These are phyloP conservation scores for Theodoxus fluviatilis DNA, from an alignment of 2,888 invertebrate species.

Conservation along the genomic window DNA sequence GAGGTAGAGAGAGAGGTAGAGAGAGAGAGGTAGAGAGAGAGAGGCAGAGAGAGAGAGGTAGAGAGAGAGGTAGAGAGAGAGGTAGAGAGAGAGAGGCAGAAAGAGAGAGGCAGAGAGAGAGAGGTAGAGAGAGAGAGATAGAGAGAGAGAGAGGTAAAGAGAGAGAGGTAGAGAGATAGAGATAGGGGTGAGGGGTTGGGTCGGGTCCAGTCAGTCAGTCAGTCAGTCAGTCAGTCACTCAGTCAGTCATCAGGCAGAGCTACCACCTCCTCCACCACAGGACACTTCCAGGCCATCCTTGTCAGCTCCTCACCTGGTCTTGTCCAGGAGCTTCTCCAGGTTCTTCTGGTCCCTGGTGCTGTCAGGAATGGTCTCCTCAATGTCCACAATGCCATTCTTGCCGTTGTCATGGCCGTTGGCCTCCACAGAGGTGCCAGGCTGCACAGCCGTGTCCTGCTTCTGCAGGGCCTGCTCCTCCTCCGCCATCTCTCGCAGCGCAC, in stretches of 20 bases:
- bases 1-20: neutral
- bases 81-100: neutral
- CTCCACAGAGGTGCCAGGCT: neutral
- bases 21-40: neutral
- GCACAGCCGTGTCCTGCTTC: slow-evolving; percentile 17
- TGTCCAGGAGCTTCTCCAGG: slow-evolving; percentile 82
- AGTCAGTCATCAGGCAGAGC: too few relatives aligned
- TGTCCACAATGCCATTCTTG: slow-evolving; percentile 73
- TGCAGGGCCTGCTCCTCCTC: slow-evolving; percentile 39
- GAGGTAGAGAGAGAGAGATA: too few relatives aligned
- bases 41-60: neutral
- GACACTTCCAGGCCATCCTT: neutral
- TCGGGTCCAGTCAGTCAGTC: too few relatives aligned
- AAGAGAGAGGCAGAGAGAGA: too few relatives aligned
- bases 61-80: neutral
- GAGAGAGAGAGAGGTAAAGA: too few relatives aligned
- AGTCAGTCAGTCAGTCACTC: too few relatives aligned
- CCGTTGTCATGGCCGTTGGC: neutral
- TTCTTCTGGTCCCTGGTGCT: slow-evolving; percentile 79
- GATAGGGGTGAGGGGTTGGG: too few relatives aligned
- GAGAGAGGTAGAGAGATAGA: too few relatives aligned
- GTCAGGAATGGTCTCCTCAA: slow-evolving; percentile 87
- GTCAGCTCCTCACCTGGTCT: slow-evolving; percentile 70
- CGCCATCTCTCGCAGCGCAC: slow-evolving; percentile 79
- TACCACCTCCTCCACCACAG: neutral